phyloP scores from a whole-genome alignment of 1,140 invertebrate genomes.

The Andrena cerasifolii region DNA sequence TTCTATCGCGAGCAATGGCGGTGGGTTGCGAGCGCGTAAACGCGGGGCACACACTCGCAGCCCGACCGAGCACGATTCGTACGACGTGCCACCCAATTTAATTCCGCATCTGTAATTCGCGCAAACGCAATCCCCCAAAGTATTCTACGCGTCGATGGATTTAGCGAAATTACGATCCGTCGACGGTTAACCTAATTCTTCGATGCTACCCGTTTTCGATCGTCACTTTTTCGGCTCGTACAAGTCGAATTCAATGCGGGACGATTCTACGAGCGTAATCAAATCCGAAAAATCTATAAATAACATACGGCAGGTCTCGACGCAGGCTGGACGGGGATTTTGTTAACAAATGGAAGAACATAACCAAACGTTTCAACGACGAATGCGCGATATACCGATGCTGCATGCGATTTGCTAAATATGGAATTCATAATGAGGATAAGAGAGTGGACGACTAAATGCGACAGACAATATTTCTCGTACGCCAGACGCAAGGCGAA shows the following conservation, averaged over 20 bases:
- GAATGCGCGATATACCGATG: background rate
- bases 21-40: background rate
- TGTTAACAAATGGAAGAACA: background rate
- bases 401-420: no score
- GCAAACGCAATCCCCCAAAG: background rate
- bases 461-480: no score
- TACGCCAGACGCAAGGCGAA: background rate
- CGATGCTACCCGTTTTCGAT: background rate
- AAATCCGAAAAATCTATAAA: conserved; percentile 8
- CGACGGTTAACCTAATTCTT: background rate
- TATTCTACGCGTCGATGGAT: background rate
- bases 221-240: background rate
- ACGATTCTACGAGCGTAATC: background rate
- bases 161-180: background rate
- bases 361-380: background rate
- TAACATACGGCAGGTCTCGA: background rate
- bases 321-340: background rate
- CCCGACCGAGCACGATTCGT: background rate
- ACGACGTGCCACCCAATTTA: background rate
- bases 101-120: background rate
- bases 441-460: background rate
- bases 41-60: background rate
- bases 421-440: background rate
- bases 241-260: conserved; percentile 4
- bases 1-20: conserved; percentile 41